Evolutionary conservation across 2,797 vertebrate species (phyloP).

Genomic region (Alfaro cultratus): DNA sequence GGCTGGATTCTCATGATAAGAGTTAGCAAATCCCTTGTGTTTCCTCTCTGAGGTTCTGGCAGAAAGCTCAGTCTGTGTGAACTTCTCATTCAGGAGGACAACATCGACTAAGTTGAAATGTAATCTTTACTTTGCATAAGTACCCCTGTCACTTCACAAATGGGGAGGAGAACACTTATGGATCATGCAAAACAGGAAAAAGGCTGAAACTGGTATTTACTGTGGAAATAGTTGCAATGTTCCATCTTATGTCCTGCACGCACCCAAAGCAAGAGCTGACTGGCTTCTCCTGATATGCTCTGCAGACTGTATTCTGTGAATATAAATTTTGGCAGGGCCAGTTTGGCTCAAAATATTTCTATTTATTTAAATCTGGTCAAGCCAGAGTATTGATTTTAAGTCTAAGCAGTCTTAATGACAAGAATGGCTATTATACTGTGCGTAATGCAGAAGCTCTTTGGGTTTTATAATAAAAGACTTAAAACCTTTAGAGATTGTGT

Average conservation of each 20-base stretch:
- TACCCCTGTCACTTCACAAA: slow-evolving; percentile 36
- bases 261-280: slow-evolving; percentile 65
- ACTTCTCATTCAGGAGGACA: slow-evolving; percentile 42
- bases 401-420: slow-evolving; percentile 72
- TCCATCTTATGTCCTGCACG: slow-evolving; percentile 61
- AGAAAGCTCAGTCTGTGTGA: slow-evolving; percentile 32
- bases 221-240: slow-evolving; percentile 58
- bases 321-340: slow-evolving; percentile 80
- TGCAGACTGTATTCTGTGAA: slow-evolving; percentile 87
- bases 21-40: slow-evolving; percentile 17
- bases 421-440: slow-evolving; percentile 74
- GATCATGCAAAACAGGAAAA: slow-evolving; percentile 37
- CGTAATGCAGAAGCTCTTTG: slow-evolving; percentile 77
- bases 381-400: slow-evolving; percentile 75
- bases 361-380: slow-evolving; percentile 76
- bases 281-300: slow-evolving; percentile 66
- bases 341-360: slow-evolving; percentile 77
- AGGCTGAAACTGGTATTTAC: slow-evolving; percentile 66
- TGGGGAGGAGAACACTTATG: slow-evolving; percentile 31
- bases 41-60: slow-evolving; percentile 36
- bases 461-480: slow-evolving; percentile 78
- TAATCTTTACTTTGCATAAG: slow-evolving; percentile 41
- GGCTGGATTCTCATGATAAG: slow-evolving; percentile 5
- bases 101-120: slow-evolving; percentile 43
- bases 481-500: slow-evolving; percentile 39